Percentiles rank a stretch among this genome's conserved stretches.
phyloP scores from a whole-genome alignment of 2,113 vertebrate genomes.

The Platysternon megacephalum region DNA sequence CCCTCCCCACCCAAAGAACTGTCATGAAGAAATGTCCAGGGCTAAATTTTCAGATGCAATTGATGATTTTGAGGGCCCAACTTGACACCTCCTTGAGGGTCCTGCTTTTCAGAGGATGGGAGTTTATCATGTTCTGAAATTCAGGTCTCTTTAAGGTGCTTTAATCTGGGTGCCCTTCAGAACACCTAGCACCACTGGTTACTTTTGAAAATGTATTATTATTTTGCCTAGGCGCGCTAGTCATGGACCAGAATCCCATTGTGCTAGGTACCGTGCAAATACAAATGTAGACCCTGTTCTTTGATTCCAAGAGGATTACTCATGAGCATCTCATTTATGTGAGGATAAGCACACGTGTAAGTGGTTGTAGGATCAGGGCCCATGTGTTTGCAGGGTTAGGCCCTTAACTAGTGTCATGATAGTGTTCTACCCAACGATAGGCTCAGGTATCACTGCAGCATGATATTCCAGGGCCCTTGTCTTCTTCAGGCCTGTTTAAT shows the following conservation, averaged over 20 bases:
- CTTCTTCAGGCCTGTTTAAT: background rate
- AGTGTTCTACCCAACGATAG: background rate
- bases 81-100: background rate
- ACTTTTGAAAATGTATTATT: background rate
- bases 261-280: background rate
- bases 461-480: background rate
- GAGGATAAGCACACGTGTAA: background rate
- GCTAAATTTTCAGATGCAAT: too few relatives aligned
- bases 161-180: background rate
- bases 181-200: background rate
- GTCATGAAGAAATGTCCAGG: too few relatives aligned
- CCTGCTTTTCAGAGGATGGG: background rate
- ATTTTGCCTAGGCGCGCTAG: too few relatives aligned
- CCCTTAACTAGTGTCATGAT: fast-evolving
- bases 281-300: background rate
- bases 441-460: background rate
- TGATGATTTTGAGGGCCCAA: too few relatives aligned
- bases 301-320: background rate
- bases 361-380: background rate
- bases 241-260: too few relatives aligned
- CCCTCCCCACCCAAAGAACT: too few relatives aligned
- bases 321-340: background rate
- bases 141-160: background rate
- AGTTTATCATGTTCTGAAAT: fast-evolving
- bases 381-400: background rate